phyloP scores from a whole-genome alignment of 1,140 invertebrate species.

The Lethrus apterus region DNA sequence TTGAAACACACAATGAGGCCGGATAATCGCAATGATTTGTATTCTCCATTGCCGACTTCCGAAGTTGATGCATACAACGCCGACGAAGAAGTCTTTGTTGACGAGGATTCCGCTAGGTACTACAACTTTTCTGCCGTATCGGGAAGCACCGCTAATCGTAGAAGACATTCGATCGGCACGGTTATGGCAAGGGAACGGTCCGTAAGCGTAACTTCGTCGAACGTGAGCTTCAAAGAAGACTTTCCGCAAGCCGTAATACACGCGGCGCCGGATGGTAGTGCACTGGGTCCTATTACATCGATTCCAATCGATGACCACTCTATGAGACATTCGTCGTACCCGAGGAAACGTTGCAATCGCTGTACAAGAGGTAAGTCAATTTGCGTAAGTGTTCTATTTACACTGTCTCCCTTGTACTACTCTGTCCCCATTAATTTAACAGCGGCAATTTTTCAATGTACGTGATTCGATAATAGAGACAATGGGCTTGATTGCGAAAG shows the following conservation, averaged over 20 bases:
- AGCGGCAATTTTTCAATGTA: conserved; percentile 24
- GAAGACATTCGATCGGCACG: conserved; percentile 50
- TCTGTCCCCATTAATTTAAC: neutral
- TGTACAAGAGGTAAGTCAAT: conserved; percentile 37
- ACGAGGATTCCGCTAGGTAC: conserved; percentile 42
- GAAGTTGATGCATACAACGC: conserved; percentile 29
- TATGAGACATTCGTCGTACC: conserved; percentile 36
- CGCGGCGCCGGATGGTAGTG: conserved; percentile 21
- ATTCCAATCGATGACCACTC: conserved; percentile 35
- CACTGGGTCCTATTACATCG: conserved; percentile 16
- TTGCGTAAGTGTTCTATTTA: conserved; percentile 2
- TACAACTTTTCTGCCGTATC: conserved; percentile 45
- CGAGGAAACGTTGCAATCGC: conserved; percentile 38
- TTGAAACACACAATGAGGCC: conserved; percentile 27
- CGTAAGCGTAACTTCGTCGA: conserved; percentile 28
- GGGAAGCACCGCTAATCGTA: conserved; percentile 24
- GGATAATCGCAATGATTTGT: conserved; percentile 41
- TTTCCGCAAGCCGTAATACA: conserved; percentile 25
- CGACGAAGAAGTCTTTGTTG: conserved; percentile 42
- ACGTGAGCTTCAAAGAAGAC: conserved; percentile 32
- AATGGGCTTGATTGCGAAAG: conserved; percentile 19
- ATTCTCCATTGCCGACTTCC: conserved; percentile 34
- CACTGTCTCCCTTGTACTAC: neutral
- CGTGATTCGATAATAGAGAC: conserved; percentile 24
- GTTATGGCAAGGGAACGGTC: conserved; percentile 36